Conservation (phyloP, 1,140 invertebrate genomes). For the Scaptomyza hsui region DNA sequence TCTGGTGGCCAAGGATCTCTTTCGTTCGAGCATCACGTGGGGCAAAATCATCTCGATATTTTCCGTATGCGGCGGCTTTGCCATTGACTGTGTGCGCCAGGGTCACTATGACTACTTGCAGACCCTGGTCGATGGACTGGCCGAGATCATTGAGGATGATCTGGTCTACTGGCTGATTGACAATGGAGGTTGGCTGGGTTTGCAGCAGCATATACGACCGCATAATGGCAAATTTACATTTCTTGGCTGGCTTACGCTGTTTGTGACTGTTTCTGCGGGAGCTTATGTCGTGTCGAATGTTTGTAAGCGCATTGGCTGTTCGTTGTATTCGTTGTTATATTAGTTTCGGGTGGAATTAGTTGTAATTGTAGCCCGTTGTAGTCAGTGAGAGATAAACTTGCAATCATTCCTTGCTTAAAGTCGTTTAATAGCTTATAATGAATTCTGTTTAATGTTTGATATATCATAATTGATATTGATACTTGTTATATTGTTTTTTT, state of each 20-base stretch:
- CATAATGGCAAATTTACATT: constrained; percentile 71
- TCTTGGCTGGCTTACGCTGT: constrained; percentile 78
- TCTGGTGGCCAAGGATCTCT: constrained; percentile 87
- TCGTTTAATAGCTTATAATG: constrained; percentile 48
- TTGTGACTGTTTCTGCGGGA: constrained; percentile 71
- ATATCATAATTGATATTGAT: constrained; percentile 43
- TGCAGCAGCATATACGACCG: constrained; percentile 76
- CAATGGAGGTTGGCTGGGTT: constrained; percentile 89
- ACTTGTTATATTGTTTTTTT: constrained; percentile 70
- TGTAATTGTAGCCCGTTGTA: constrained; percentile 42
- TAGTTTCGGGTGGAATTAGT: constrained; percentile 44
- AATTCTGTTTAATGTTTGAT: constrained; percentile 62
- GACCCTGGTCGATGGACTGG: constrained; percentile 86
- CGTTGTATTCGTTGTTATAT: constrained; percentile 81
- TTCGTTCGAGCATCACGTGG: constrained; percentile 87
- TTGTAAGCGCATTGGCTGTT: constrained; percentile 73
- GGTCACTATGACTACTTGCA: constrained; percentile 88
- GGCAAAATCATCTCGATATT: constrained; percentile 89
- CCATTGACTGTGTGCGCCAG: constrained; percentile 89
- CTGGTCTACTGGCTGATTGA: constrained; percentile 88
- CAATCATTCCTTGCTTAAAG: constrained; percentile 69
- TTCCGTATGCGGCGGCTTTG: constrained; percentile 88
- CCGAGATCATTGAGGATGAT: constrained; percentile 87
- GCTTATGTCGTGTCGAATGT: constrained; percentile 77
- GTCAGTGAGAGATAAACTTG: constrained; percentile 60